These are phyloP conservation scores for Hyphantria cunea DNA, from an alignment of 1,140 invertebrate genomes.

Conservation along the genomic window DNA sequence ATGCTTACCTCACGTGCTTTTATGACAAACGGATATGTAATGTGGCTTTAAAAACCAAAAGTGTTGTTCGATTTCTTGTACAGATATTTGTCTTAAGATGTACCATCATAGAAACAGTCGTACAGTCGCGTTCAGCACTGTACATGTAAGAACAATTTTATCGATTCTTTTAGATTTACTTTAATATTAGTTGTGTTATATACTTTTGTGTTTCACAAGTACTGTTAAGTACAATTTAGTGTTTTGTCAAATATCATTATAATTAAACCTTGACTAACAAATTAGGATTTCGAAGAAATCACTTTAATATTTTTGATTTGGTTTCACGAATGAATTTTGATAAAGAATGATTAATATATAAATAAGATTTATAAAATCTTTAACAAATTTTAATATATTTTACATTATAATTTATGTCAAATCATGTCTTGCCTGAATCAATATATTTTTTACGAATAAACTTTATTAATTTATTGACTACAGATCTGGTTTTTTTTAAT, in stretches of 20 bases:
- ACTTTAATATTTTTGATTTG: slow-evolving; percentile 38
- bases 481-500: slow-evolving; percentile 35
- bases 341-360: slow-evolving; percentile 25
- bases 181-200: slow-evolving; percentile 24
- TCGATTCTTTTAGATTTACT: slow-evolving; percentile 29
- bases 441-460: slow-evolving; percentile 44
- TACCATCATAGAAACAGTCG: slow-evolving; percentile 34
- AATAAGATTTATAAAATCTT: slow-evolving; percentile 39
- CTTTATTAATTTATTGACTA: slow-evolving; percentile 23
- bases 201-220: slow-evolving; percentile 23
- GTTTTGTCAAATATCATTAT: slow-evolving; percentile 37
- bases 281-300: slow-evolving; percentile 64
- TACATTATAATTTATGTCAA: slow-evolving; percentile 41
- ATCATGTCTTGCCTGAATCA: slow-evolving; percentile 62
- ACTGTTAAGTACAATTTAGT: slow-evolving; percentile 38
- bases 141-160: slow-evolving; percentile 38
- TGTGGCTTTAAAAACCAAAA: not conserved
- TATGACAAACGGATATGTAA: not conserved
- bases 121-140: slow-evolving; percentile 31
- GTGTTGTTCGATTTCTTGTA: slow-evolving; percentile 7
- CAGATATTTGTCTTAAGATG: slow-evolving; percentile 6
- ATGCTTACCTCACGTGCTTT: not conserved
- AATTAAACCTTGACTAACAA: slow-evolving; percentile 46
- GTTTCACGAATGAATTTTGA: slow-evolving; percentile 32
- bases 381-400: slow-evolving; percentile 35